phyloP scores from a whole-genome alignment of 2,113 vertebrate species.

The Planiliza haematocheilus region DNA sequence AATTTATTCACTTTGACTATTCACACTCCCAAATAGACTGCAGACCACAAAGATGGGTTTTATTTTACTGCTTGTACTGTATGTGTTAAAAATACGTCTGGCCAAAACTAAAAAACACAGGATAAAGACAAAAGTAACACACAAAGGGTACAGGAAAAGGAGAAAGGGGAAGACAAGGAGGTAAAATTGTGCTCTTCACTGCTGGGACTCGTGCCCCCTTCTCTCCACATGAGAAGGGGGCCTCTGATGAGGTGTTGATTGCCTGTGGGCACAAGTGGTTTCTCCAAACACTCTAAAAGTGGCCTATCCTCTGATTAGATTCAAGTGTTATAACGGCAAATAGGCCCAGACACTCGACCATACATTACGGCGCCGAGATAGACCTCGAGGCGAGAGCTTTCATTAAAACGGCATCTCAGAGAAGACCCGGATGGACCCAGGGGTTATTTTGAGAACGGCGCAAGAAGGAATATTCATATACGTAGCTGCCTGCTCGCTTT shows the following conservation, averaged over 20 bases:
- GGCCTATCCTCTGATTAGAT: constrained; percentile 78
- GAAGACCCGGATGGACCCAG: constrained; percentile 38
- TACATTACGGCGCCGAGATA: constrained; percentile 49
- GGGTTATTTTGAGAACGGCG: constrained; percentile 49
- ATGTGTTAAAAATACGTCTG: not conserved
- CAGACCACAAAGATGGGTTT: not conserved
- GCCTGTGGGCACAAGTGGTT: constrained; percentile 80
- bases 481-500: not conserved
- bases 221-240: constrained; percentile 71
- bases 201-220: constrained; percentile 48
- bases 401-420: constrained; percentile 49
- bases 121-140: not conserved
- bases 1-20: no score
- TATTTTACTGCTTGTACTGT: no score
- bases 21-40: no score
- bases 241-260: constrained; percentile 82
- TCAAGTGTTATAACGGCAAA: constrained; percentile 77
- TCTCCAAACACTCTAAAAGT: constrained; percentile 78
- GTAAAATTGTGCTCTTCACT: constrained; percentile 69
- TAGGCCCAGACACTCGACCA: constrained; percentile 68
- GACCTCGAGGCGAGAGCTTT: constrained; percentile 54
- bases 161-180: constrained; percentile 54
- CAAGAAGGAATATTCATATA: constrained; percentile 14
- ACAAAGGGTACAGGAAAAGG: constrained; percentile 22
- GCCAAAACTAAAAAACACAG: not conserved